Evolutionary conservation across 2,113 vertebrate genomes (phyloP).

Genomic region (Salvelinus alpinus): DNA sequence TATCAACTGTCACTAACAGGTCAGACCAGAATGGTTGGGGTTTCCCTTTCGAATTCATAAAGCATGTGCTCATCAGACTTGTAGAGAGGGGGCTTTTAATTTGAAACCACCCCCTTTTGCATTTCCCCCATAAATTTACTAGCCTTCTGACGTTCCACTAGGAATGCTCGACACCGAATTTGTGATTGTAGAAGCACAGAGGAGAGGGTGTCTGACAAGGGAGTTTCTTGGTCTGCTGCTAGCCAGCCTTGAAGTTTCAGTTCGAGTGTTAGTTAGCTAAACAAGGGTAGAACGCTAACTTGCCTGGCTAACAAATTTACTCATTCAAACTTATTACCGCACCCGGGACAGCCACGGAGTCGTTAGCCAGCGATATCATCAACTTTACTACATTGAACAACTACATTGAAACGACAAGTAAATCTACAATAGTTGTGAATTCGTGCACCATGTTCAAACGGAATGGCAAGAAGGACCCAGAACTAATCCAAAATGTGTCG

Average conservation of each 20-base stretch:
- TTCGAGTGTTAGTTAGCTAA: no score
- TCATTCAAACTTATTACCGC: background rate
- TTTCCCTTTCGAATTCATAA: no score
- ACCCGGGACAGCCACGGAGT: background rate
- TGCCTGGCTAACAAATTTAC: background rate
- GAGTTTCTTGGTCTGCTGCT: no score
- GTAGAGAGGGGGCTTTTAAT: conserved; percentile 26
- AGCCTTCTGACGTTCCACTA: no score
- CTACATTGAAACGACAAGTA: background rate
- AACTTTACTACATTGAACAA: background rate
- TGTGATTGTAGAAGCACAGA: no score
- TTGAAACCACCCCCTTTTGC: conserved; percentile 11
- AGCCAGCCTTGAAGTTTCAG: no score
- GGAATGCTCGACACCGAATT: no score
- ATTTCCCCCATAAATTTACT: background rate
- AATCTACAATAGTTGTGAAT: background rate
- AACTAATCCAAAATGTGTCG: conserved; percentile 82
- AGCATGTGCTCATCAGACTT: background rate
- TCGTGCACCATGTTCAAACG: conserved; percentile 80
- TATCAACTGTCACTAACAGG: no score
- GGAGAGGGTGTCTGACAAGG: no score
- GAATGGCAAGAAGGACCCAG: conserved; percentile 80
- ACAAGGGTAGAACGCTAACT: background rate
- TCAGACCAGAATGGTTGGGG: no score
- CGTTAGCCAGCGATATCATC: background rate